phyloP scores from a whole-genome alignment of 2,888 invertebrate genomes.

The Agelastica alni region DNA sequence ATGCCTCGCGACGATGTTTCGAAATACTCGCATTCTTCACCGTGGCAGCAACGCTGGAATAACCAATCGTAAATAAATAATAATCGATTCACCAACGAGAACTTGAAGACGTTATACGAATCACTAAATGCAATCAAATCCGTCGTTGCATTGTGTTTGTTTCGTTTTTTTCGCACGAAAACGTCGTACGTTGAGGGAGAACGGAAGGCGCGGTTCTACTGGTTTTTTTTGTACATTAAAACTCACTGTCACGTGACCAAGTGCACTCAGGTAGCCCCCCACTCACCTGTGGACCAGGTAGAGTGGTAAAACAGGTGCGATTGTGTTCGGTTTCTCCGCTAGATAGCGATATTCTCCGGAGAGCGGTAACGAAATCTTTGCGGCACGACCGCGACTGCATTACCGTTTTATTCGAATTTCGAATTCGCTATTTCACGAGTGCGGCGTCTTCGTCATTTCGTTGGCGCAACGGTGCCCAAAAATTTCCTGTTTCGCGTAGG shows the following conservation, averaged over 20 bases:
- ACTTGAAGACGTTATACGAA: too few species aligned
- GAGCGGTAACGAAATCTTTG: constrained; percentile 8
- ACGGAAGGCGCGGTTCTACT: constrained; percentile 53
- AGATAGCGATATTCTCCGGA: constrained; percentile 31
- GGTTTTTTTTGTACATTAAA: constrained; percentile 53
- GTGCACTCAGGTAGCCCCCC: constrained; percentile 46
- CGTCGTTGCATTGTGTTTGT: too few species aligned
- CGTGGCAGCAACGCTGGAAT: constrained; percentile 4
- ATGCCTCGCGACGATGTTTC: constrained; percentile 27
- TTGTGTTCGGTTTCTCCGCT: constrained; percentile 27
- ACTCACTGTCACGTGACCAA: constrained; percentile 50
- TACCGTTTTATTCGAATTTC: not conserved
- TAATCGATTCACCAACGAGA: too few species aligned
- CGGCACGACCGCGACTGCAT: constrained; percentile 25
- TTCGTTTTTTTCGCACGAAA: not conserved
- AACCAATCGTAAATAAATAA: too few species aligned
- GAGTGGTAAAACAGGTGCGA: constrained; percentile 48
- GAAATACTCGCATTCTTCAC: constrained; percentile 29
- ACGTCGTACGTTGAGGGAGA: constrained; percentile 33
- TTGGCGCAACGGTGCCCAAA: too few species aligned
- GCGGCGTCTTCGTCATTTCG: not conserved
- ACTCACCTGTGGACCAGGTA: constrained; percentile 49
- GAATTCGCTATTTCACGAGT: not conserved
- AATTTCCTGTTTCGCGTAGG: too few species aligned
- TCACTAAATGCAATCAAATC: too few species aligned